These are phyloP conservation scores for Microcebus lehilahytsara DNA, from an alignment of 2,113 vertebrate species.

Conservation along the genomic window DNA sequence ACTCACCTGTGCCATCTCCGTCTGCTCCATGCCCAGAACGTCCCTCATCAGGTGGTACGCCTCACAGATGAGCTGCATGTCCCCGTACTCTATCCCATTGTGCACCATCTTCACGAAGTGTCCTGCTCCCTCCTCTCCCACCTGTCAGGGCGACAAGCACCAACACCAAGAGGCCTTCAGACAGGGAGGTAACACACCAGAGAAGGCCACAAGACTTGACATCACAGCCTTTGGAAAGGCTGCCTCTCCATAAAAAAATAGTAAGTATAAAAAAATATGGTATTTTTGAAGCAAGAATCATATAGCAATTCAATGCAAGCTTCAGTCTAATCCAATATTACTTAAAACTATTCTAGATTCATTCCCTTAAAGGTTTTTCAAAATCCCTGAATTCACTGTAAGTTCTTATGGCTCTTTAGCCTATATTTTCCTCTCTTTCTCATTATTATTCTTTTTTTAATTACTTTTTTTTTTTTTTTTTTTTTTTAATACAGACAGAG, in stretches of 20 bases:
- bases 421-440: too few relatives aligned
- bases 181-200: accelerated
- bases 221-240: background rate
- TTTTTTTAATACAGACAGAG: too few relatives aligned
- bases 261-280: accelerated
- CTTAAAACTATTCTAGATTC: too few relatives aligned
- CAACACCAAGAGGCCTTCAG: constrained; percentile 41
- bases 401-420: too few relatives aligned
- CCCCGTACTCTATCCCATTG: constrained; percentile 99
- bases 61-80: constrained; percentile 99
- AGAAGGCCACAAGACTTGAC: accelerated
- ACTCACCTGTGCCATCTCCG: constrained; percentile 93
- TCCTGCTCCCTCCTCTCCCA: constrained; percentile 95
- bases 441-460: too few relatives aligned
- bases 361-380: too few relatives aligned
- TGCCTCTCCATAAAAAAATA: background rate
- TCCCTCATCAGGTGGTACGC: constrained; percentile 99
- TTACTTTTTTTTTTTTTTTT: too few relatives aligned
- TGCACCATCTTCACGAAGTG: constrained; percentile 99
- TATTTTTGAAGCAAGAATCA: too few relatives aligned
- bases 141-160: constrained; percentile 81
- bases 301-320: too few relatives aligned
- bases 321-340: too few relatives aligned
- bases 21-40: constrained; percentile 90
- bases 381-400: too few relatives aligned